Percentiles rank a stretch among this genome's conserved stretches.
Evolutionary conservation across 2,888 invertebrate genomes (phyloP).

Genomic region (Plusia festucae): DNA sequence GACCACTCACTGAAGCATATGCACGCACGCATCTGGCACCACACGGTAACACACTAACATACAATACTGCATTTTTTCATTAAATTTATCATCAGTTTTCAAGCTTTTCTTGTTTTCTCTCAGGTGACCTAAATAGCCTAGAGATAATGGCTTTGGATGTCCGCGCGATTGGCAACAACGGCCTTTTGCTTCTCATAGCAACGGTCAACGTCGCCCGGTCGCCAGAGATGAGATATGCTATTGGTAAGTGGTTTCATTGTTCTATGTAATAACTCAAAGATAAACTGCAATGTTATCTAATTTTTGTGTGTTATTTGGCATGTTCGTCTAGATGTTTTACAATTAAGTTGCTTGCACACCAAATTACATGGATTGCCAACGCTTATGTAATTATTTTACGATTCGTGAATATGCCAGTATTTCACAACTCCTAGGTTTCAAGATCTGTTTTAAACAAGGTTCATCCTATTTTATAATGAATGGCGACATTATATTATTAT

Average conservation of each 20-base stretch:
- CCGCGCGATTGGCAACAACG: constrained; percentile 88
- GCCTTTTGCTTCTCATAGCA: constrained; percentile 92
- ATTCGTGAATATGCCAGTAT: too few species aligned
- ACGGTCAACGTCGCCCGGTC: constrained; percentile 91
- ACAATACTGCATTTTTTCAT: background rate
- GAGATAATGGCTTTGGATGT: constrained; percentile 94
- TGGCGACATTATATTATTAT: too few species aligned
- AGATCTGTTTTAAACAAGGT: too few species aligned
- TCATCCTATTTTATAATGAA: too few species aligned
- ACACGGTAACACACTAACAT: constrained; percentile 51
- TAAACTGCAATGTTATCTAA: too few species aligned
- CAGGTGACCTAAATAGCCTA: constrained; percentile 90
- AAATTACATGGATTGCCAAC: too few species aligned
- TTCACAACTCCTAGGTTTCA: too few species aligned
- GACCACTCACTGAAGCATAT: constrained; percentile 92
- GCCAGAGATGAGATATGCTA: constrained; percentile 92
- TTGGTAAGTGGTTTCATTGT: constrained; percentile 91
- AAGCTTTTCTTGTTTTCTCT: constrained; percentile 10
- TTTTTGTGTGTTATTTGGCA: too few species aligned
- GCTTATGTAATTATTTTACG: too few species aligned
- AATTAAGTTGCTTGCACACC: too few species aligned
- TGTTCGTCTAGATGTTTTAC: too few species aligned
- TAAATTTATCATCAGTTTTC: background rate
- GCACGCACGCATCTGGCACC: constrained; percentile 72
- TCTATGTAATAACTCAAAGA: too few species aligned